Evolutionary conservation across 2,113 vertebrate genomes (phyloP).

Genomic region (Ovis aries): DNA sequence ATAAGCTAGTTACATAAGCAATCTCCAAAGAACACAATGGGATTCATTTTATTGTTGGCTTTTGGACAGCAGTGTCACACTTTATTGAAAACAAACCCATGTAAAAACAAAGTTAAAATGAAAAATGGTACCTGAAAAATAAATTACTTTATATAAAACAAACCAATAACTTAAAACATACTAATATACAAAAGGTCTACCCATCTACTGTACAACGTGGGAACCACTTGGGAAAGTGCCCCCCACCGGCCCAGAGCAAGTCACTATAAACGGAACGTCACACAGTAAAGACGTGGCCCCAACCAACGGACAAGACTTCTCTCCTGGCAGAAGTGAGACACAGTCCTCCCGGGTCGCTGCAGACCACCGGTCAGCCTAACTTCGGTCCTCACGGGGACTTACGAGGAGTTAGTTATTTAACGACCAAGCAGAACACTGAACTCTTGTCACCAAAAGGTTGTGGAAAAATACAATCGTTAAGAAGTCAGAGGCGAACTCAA

Average conservation of each 20-base stretch:
- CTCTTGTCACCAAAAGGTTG: slow-evolving; percentile 17
- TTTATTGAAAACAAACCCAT: slow-evolving; percentile 90
- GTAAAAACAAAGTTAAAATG: slow-evolving; percentile 88
- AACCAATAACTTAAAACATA: slow-evolving; percentile 86
- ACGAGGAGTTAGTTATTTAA: slow-evolving; percentile 58
- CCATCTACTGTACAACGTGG: slow-evolving; percentile 84
- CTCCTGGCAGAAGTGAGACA: slow-evolving; percentile 34
- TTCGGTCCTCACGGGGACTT: slow-evolving; percentile 50
- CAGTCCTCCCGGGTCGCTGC: slow-evolving; percentile 58
- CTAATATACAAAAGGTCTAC: slow-evolving; percentile 87
- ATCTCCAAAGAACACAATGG: slow-evolving; percentile 83
- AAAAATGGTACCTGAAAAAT: slow-evolving; percentile 87
- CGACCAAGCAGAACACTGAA: slow-evolving; percentile 69
- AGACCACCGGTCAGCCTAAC: slow-evolving; percentile 62
- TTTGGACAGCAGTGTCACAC: slow-evolving; percentile 86
- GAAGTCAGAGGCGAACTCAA: neutral
- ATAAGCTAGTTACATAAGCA: slow-evolving; percentile 66
- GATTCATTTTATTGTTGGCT: slow-evolving; percentile 82
- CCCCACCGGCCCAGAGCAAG: slow-evolving; percentile 70
- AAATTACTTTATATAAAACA: slow-evolving; percentile 88
- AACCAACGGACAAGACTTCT: slow-evolving; percentile 60
- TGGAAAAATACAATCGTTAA: slow-evolving; percentile 49
- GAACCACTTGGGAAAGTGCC: slow-evolving; percentile 82
- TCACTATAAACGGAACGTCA: slow-evolving; percentile 75
- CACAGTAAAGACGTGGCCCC: slow-evolving; percentile 62